Conservation (phyloP, 2,797 vertebrate genomes). For the Neosalanx taihuensis region DNA sequence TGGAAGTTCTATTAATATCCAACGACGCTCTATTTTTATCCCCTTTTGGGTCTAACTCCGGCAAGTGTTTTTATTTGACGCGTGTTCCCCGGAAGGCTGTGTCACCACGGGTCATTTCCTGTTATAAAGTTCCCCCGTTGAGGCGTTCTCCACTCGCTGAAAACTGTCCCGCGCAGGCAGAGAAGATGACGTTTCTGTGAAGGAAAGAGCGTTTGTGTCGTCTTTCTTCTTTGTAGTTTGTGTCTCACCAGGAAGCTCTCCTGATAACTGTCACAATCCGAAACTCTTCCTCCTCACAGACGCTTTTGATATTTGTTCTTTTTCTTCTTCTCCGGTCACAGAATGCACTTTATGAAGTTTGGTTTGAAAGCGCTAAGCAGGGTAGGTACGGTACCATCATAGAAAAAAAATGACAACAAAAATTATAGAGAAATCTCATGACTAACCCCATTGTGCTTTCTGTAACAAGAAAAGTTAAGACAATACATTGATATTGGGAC, state of each 20-base stretch:
- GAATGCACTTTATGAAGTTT: not conserved
- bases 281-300: not conserved
- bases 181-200: conserved; percentile 36
- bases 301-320: not conserved
- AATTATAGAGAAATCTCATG: not conserved
- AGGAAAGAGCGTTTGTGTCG: conserved; percentile 38
- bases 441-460: not conserved
- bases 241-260: not conserved
- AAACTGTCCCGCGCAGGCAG: conserved; percentile 16
- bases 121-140: conserved; percentile 46
- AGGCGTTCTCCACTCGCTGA: not conserved
- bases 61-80: conserved; percentile 50
- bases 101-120: conserved; percentile 64
- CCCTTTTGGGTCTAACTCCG: conserved; percentile 50
- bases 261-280: not conserved
- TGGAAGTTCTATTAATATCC: conserved; percentile 68
- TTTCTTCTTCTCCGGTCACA: not conserved
- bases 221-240: not conserved
- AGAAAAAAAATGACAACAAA: not conserved
- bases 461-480: not conserved
- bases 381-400: too few relatives aligned
- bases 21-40: conserved; percentile 68
- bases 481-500: not conserved
- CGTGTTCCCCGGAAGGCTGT: conserved; percentile 55
- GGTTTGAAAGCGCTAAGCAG: too few relatives aligned